Evolutionary conservation across 2,888 invertebrate species (phyloP).

Genomic region (Anticlea derivata): DNA sequence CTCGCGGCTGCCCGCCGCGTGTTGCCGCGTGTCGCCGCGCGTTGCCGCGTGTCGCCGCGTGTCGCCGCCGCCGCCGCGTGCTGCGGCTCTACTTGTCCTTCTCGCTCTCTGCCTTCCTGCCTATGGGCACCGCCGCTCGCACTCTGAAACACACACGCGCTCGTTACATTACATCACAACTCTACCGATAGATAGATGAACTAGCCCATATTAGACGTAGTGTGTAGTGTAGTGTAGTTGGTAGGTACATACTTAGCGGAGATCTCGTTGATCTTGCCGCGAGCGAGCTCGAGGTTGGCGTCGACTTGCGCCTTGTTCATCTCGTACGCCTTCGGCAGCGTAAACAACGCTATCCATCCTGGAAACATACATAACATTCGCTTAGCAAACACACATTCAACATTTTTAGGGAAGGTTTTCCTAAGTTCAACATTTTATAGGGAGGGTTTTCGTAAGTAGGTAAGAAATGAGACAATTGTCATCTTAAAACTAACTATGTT

Average conservation of each 20-base stretch:
- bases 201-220: too few relatives aligned
- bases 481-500: too few relatives aligned
- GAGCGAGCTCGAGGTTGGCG: slow-evolving; percentile 94
- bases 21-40: slow-evolving; percentile 42
- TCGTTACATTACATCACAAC: too few relatives aligned
- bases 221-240: too few relatives aligned
- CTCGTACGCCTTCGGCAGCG: slow-evolving; percentile 98
- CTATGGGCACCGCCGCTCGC: slow-evolving; percentile 94
- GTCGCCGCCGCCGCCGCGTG: slow-evolving; percentile 31
- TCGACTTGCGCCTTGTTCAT: slow-evolving; percentile 97
- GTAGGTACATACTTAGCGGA: slow-evolving; percentile 93
- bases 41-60: slow-evolving; percentile 42
- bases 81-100: slow-evolving; percentile 90
- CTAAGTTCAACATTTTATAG: too few relatives aligned
- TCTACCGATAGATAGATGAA: too few relatives aligned
- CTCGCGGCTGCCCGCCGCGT: slow-evolving; percentile 67
- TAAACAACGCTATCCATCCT: slow-evolving; percentile 97
- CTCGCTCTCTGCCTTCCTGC: slow-evolving; percentile 92
- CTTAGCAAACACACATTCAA: too few relatives aligned
- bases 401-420: too few relatives aligned
- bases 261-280: slow-evolving; percentile 94
- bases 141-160: slow-evolving; percentile 84
- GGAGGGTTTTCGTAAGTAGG: too few relatives aligned
- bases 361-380: too few relatives aligned
- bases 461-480: too few relatives aligned